These are phyloP conservation scores for Sminthurinus aureus DNA, from an alignment of 2,888 invertebrate genomes.

Conservation along the genomic window DNA sequence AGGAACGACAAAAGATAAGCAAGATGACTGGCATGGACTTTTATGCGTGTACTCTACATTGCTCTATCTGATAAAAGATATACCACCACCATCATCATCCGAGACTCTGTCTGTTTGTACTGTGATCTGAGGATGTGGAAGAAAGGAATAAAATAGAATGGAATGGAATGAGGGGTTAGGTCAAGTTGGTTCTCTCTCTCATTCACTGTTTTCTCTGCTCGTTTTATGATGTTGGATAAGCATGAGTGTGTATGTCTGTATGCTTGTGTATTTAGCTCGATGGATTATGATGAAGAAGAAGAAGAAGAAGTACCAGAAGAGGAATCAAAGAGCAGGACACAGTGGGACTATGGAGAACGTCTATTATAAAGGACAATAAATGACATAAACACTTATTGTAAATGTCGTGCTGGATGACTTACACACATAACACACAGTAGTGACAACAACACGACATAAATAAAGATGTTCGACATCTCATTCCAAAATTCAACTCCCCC, in stretches of 20 bases:
- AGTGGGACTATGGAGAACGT: no score
- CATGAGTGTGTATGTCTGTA: slow-evolving; percentile 25
- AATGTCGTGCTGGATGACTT: neutral
- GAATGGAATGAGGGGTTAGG: slow-evolving; percentile 37
- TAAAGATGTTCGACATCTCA: neutral
- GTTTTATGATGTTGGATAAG: slow-evolving; percentile 31
- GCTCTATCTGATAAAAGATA: neutral
- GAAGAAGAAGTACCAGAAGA: slow-evolving; percentile 30
- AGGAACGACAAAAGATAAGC: neutral
- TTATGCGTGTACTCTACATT: no score
- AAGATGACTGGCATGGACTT: slow-evolving; percentile 28
- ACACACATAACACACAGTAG: neutral
- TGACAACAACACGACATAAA: neutral
- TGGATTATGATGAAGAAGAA: slow-evolving; percentile 29
- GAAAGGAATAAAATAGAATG: no score
- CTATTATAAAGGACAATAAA: slow-evolving; percentile 18
- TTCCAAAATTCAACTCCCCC: neutral
- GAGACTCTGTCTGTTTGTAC: slow-evolving; percentile 23
- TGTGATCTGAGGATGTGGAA: neutral
- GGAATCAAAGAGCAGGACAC: slow-evolving; percentile 15
- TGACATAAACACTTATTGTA: slow-evolving; percentile 21
- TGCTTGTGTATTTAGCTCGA: slow-evolving; percentile 32
- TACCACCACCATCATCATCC: neutral
- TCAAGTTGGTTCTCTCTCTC: slow-evolving; percentile 33
- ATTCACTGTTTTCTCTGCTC: slow-evolving; percentile 10